Base-by-base conservation (phyloP, 2,888 invertebrate species). In the Cecidostiba fungosa region DNA sequence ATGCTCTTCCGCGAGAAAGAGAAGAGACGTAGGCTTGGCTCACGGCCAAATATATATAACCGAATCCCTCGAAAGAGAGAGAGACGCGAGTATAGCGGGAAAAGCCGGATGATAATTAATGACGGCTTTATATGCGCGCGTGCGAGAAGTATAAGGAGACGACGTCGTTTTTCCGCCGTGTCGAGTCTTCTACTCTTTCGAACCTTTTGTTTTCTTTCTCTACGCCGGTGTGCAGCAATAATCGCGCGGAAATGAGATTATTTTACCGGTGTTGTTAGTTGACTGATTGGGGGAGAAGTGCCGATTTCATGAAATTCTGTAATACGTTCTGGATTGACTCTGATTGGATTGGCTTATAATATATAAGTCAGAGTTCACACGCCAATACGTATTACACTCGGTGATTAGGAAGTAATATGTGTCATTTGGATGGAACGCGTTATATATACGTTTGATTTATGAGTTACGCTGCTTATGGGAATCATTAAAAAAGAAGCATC, bases 91-190 rank as follows among this genome's bases (percentile, higher is more conserved):
- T n/a, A n/a, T n/a, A n/a, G n/a, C n/a, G n/a, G n/a, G 72, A 32
- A 66, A 19, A 73, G 14, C 19, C 29, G 23, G 73, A 79, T 66
- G 73, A 50, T 84, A 78, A 74, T 84, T 79, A 84, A 72, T 26
- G 66, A 74, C 36, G 50, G 73, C 66, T 72, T 23, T 47, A 70
- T 59, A 47, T 47, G 23, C 70, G 36, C 10, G 19, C 39, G 66
- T 47, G 26, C 39, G n/a, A 4, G 8, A 70, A 3, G 70, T 36
- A 32, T 3, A 36, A 14, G 14, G 32, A 5, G 32, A 32, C 16
- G 69, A 69, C 5, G 16, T 29, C 32, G 5, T 19, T 32, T 32
- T 32, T 14, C 69, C 16, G 32, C 54, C 19, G 26, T 8, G 62
- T n/a, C 23, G 62, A 62, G 16, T 29, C 12, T 10, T 1, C 16